A percentile compares a stretch with the other conserved stretches of the same genome.
These are phyloP conservation scores for Melanotaenia boesemani DNA, from an alignment of 2,797 vertebrate species.

Conservation along the genomic window DNA sequence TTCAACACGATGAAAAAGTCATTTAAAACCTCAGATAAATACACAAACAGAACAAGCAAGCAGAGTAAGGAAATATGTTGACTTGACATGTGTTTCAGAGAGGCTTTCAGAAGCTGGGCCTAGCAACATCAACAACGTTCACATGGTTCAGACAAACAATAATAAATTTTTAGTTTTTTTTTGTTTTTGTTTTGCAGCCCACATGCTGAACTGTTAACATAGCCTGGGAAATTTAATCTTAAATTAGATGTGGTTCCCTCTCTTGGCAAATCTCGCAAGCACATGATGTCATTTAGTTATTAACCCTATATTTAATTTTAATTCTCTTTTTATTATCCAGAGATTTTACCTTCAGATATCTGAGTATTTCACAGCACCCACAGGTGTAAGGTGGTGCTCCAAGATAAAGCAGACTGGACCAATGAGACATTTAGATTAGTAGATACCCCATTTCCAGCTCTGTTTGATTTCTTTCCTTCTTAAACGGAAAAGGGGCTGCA, in stretches of 20 bases:
- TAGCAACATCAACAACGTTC: neutral
- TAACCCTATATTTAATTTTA: neutral
- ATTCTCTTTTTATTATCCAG: neutral
- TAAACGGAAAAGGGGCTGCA: neutral
- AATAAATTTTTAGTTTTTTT: neutral
- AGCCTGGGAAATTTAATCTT: neutral
- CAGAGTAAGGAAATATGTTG: neutral
- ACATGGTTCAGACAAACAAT: neutral
- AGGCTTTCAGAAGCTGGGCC: neutral
- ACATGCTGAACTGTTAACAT: neutral
- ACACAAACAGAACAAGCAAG: neutral
- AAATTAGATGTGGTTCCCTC: neutral
- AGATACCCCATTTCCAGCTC: neutral
- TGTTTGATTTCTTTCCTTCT: neutral
- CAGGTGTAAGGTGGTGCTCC: neutral
- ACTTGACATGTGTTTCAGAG: neutral
- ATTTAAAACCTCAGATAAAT: neutral
- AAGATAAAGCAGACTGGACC: conserved; percentile 8
- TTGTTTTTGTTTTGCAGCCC: no score
- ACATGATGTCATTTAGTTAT: neutral
- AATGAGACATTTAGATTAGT: conserved; percentile 19
- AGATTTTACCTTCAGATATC: neutral
- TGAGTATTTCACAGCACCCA: neutral
- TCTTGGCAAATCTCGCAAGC: neutral
- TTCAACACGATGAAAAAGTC: no score